Conservation (phyloP, 2,113 vertebrate species). For the Nothocercus nigrocapillus region DNA sequence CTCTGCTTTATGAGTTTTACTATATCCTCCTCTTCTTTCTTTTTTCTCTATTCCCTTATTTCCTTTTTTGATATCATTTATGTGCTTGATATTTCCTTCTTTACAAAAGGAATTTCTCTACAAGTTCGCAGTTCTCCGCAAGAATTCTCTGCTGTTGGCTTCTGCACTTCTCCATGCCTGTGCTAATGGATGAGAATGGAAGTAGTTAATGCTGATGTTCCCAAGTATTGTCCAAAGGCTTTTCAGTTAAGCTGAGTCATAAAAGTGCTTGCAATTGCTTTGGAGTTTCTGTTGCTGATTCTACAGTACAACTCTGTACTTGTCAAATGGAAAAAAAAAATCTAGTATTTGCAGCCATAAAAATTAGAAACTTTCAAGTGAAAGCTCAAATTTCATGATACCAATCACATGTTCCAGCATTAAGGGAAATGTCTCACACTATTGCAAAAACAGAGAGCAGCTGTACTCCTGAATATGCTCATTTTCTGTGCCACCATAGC, state of each 20-base stretch:
- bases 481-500: slow-evolving; percentile 34
- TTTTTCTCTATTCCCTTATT: not conserved
- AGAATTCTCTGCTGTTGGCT: not conserved
- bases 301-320: not conserved
- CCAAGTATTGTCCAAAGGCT: not conserved
- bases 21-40: not conserved
- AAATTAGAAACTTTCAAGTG: not conserved
- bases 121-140: accelerated
- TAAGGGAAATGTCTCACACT: not conserved
- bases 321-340: not conserved
- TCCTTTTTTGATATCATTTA: not conserved
- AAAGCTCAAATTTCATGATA: slow-evolving; percentile 3
- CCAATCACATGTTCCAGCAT: slow-evolving; percentile 3
- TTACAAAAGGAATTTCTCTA: not conserved
- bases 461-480: slow-evolving; percentile 7
- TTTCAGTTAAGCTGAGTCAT: not conserved
- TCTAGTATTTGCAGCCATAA: not conserved
- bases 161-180: not conserved
- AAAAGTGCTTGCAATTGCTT: not conserved
- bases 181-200: not conserved
- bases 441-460: slow-evolving; percentile 24
- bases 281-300: not conserved
- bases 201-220: not conserved
- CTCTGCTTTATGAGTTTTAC: not conserved
- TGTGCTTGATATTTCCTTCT: not conserved